These are phyloP conservation scores for Cyrtonyx montezumae DNA, from an alignment of 2,113 vertebrate species.

Conservation along the genomic window DNA sequence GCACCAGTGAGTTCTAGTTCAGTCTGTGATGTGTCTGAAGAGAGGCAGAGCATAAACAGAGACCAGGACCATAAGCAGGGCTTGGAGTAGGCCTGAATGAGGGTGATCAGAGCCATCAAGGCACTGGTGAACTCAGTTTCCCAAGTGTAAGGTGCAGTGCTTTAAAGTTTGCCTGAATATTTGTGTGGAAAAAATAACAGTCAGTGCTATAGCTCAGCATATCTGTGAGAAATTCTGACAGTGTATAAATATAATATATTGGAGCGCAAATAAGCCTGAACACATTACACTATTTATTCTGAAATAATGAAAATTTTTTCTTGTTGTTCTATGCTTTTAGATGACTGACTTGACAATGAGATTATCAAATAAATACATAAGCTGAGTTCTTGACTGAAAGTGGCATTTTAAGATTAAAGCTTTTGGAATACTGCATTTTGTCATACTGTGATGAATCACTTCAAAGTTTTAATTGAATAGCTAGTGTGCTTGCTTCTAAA, in stretches of 20 bases:
- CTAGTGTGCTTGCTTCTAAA: background rate
- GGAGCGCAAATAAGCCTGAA: background rate
- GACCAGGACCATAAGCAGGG: background rate
- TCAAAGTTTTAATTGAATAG: background rate
- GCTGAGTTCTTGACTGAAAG: background rate
- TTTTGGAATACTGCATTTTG: background rate
- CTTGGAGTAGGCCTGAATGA: background rate
- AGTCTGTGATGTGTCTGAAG: background rate
- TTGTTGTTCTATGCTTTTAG: background rate
- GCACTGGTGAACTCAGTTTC: background rate
- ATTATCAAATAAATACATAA: background rate
- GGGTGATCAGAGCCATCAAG: background rate
- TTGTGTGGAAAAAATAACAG: background rate
- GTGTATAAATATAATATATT: background rate
- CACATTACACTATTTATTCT: background rate
- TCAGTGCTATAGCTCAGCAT: background rate
- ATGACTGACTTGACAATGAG: background rate
- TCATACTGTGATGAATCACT: background rate
- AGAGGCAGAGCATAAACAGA: background rate
- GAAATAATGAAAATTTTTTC: background rate
- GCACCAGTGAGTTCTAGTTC: background rate
- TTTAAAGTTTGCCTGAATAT: background rate
- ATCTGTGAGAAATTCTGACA: background rate
- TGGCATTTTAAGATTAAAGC: background rate
- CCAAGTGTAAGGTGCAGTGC: background rate